Evolutionary conservation across 2,888 invertebrate species (phyloP).

Genomic region (Platynereis dumerilii): DNA sequence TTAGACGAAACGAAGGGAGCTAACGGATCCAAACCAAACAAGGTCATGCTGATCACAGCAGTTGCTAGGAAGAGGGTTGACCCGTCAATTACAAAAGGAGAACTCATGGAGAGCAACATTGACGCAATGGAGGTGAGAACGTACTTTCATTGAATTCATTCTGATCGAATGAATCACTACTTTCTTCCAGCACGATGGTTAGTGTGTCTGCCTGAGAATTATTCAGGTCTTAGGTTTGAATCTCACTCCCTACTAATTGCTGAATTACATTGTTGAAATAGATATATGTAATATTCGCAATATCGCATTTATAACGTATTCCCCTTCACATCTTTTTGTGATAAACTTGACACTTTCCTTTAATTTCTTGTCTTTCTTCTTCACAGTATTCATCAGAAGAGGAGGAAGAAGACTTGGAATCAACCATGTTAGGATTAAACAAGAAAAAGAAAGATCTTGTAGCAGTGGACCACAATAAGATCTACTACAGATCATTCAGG

Average conservation of each 20-base stretch:
- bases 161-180: too few relatives aligned
- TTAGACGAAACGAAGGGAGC: too few relatives aligned
- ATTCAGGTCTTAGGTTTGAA: too few relatives aligned
- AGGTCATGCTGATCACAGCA: slow-evolving; percentile 57
- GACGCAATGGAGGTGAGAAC: slow-evolving; percentile 78
- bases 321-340: neutral
- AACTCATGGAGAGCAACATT: slow-evolving; percentile 98
- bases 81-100: slow-evolving; percentile 74
- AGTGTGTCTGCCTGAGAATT: neutral
- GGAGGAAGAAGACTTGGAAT: slow-evolving; percentile 89
- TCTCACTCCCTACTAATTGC: too few relatives aligned
- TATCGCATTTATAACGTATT: too few relatives aligned
- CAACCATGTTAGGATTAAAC: slow-evolving; percentile 71
- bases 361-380: slow-evolving; percentile 58
- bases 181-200: slow-evolving; percentile 51
- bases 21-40: slow-evolving; percentile 74
- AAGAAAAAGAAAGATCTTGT: slow-evolving; percentile 69
- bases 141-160: too few relatives aligned
- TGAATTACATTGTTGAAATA: too few relatives aligned
- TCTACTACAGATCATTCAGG: slow-evolving; percentile 87
- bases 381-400: slow-evolving; percentile 89
- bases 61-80: slow-evolving; percentile 50
- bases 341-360: neutral
- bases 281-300: too few relatives aligned
- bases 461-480: slow-evolving; percentile 65